phyloP scores from a whole-genome alignment of 2,113 vertebrate species.

The Notechis scutatus region DNA sequence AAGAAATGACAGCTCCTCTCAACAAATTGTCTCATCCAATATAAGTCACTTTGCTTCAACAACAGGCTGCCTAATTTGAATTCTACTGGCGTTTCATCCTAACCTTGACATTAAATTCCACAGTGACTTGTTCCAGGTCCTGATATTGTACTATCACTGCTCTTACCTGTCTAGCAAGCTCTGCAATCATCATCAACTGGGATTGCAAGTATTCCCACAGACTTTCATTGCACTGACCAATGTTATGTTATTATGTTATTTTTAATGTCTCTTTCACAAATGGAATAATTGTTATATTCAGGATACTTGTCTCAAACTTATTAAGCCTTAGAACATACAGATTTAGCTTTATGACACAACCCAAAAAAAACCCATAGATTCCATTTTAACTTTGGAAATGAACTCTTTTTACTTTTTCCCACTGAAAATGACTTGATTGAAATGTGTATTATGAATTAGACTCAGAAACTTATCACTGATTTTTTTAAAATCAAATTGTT shows the following conservation, averaged over 20 bases:
- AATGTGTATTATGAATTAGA: background rate
- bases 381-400: background rate
- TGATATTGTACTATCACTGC: background rate
- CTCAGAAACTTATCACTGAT: background rate
- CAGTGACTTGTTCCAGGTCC: background rate
- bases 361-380: fast-evolving
- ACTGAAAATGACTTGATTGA: background rate
- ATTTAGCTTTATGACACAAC: background rate
- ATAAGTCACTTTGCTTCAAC: background rate
- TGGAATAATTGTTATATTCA: background rate
- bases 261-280: background rate
- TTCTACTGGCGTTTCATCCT: background rate
- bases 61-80: background rate
- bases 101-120: background rate
- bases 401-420: background rate
- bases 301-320: background rate
- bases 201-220: background rate
- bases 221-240: background rate
- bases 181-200: background rate
- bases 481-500: background rate
- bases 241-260: background rate
- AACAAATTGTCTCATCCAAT: background rate
- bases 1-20: background rate
- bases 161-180: background rate
- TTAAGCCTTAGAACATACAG: background rate